These are phyloP conservation scores for Zosterops japonicus DNA, from an alignment of 2,113 vertebrate genomes.

Conservation along the genomic window DNA sequence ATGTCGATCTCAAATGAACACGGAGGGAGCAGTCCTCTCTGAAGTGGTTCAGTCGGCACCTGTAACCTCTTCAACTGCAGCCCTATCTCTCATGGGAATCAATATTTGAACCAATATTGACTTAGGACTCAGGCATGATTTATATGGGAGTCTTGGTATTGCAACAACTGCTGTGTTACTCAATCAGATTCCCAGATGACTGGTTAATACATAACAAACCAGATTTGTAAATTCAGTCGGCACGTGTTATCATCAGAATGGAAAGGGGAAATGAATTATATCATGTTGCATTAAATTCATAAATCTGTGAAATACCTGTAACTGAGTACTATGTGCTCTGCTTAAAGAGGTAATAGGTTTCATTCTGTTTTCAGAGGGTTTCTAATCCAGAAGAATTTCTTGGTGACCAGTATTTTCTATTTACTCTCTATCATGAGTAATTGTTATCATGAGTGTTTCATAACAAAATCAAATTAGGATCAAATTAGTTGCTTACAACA, in stretches of 20 bases:
- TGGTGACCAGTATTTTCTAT: not conserved
- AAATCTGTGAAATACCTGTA: not conserved
- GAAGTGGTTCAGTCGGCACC: not conserved
- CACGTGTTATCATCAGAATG: not conserved
- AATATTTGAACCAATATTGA: slow-evolving; percentile 58
- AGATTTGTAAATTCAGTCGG: not conserved
- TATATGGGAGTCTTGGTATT: slow-evolving; percentile 47
- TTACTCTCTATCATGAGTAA: not conserved
- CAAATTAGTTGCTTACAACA: not conserved
- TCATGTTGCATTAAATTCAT: not conserved
- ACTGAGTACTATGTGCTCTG: fast-evolving
- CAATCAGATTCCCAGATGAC: slow-evolving; percentile 48
- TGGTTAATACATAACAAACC: slow-evolving; percentile 60
- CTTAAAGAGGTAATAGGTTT: not conserved
- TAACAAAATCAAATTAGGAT: not conserved
- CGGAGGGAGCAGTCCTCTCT: not conserved
- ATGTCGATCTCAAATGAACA: not conserved
- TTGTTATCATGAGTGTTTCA: not conserved
- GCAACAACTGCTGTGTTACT: slow-evolving; percentile 61
- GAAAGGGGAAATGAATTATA: not conserved
- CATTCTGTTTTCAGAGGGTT: not conserved
- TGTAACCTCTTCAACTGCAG: slow-evolving; percentile 31
- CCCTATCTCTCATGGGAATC: slow-evolving; percentile 37
- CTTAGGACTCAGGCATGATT: slow-evolving; percentile 35
- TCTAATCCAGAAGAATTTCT: not conserved